Evolutionary conservation across 2,113 vertebrate genomes (phyloP).

Genomic region (Pteronura brasiliensis): DNA sequence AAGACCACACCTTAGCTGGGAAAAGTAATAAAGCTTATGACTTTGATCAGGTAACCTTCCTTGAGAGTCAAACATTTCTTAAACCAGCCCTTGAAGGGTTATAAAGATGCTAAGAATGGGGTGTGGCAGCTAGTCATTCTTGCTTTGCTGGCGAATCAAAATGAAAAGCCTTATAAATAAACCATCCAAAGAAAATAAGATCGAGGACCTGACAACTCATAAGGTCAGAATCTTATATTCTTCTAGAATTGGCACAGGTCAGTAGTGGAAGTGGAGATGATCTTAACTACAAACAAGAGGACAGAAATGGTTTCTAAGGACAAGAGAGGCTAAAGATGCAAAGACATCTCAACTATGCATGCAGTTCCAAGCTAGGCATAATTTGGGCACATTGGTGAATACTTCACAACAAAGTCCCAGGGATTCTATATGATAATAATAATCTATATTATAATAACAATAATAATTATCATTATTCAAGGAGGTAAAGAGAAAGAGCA

Average conservation of each 20-base stretch:
- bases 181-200: background rate
- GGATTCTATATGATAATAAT: background rate
- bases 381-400: background rate
- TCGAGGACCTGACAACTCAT: background rate
- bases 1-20: slow-evolving; percentile 26
- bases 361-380: background rate
- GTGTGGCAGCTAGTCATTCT: slow-evolving; percentile 12
- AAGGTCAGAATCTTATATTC: background rate
- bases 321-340: background rate
- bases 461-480: background rate
- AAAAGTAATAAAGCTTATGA: background rate
- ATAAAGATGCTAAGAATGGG: slow-evolving; percentile 23
- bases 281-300: background rate
- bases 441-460: background rate
- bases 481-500: background rate
- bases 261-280: background rate
- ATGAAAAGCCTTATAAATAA: slow-evolving; percentile 2
- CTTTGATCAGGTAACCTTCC: slow-evolving; percentile 39
- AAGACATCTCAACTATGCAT: background rate
- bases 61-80: background rate
- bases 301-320: background rate
- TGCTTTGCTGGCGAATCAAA: slow-evolving; percentile 42
- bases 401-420: background rate
- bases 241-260: background rate
- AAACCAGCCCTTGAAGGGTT: background rate